These are phyloP conservation scores for Tetanocera ferruginea DNA, from an alignment of 2,888 invertebrate species.

Conservation along the genomic window DNA sequence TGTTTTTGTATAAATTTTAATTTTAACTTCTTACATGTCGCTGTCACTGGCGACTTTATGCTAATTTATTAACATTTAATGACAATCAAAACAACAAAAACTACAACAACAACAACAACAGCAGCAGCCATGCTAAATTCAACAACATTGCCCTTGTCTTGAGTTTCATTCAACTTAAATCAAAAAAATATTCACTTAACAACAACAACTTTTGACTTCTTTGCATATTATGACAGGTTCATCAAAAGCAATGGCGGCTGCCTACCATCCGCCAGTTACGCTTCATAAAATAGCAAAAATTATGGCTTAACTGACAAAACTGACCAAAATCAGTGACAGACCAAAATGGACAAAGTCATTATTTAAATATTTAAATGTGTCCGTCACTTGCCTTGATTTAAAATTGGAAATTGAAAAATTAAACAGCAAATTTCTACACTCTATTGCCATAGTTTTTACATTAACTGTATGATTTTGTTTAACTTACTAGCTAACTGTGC, in stretches of 20 bases:
- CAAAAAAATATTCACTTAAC: constrained; percentile 23
- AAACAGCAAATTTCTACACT: too few relatives aligned
- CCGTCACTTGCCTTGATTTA: too few relatives aligned
- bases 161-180: constrained; percentile 46
- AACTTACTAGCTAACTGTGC: too few relatives aligned
- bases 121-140: not conserved
- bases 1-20: constrained; percentile 24
- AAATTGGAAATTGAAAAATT: too few relatives aligned
- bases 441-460: too few relatives aligned
- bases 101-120: not conserved
- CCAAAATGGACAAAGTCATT: not conserved
- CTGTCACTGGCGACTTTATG: constrained; percentile 32
- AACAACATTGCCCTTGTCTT: constrained; percentile 45
- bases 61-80: constrained; percentile 33
- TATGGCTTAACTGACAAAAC: not conserved
- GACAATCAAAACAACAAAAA: constrained; percentile 7
- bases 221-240: constrained; percentile 43
- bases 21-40: constrained; percentile 2
- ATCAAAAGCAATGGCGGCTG: constrained; percentile 22
- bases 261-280: not conserved
- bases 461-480: too few relatives aligned
- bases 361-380: too few relatives aligned
- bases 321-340: constrained; percentile 13
- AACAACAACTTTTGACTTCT: constrained; percentile 15
- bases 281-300: constrained; percentile 29